These are phyloP conservation scores for Anthoscopus minutus DNA, from an alignment of 2,113 vertebrate genomes.

Conservation along the genomic window DNA sequence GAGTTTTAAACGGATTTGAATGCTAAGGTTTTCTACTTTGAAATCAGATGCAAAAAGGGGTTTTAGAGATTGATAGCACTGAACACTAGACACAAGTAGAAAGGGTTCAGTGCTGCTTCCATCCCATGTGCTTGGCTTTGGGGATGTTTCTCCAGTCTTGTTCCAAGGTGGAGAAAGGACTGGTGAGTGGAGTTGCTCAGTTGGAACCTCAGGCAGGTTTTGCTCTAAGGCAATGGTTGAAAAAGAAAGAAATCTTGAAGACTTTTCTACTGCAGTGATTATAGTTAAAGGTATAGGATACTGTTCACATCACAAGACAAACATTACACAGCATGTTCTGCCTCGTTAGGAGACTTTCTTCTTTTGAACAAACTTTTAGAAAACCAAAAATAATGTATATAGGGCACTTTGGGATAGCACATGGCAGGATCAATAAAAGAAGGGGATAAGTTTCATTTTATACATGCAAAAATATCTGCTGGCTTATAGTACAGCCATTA, in stretches of 20 bases:
- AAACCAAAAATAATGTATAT: background rate
- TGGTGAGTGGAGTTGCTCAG: background rate
- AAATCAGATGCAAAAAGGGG: background rate
- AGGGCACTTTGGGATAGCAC: background rate
- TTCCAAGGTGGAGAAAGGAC: background rate
- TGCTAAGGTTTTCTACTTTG: background rate
- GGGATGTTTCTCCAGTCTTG: background rate
- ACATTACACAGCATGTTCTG: background rate
- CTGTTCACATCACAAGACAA: accelerated
- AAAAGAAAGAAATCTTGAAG: background rate
- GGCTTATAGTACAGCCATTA: background rate
- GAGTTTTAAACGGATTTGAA: background rate
- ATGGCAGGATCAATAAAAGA: background rate
- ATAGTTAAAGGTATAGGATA: background rate
- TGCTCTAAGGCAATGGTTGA: background rate
- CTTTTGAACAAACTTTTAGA: background rate
- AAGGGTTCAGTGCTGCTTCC: background rate
- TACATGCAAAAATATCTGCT: background rate
- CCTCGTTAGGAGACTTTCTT: background rate
- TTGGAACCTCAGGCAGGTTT: background rate
- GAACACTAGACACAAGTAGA: background rate
- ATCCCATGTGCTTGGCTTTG: background rate
- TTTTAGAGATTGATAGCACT: background rate
- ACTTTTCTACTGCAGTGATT: background rate
- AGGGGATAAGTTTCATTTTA: background rate